A percentile compares a stretch with the other conserved stretches of the same genome.
Conservation (phyloP, 2,888 invertebrate genomes). For the Acrocyrtus sp. region DNA sequence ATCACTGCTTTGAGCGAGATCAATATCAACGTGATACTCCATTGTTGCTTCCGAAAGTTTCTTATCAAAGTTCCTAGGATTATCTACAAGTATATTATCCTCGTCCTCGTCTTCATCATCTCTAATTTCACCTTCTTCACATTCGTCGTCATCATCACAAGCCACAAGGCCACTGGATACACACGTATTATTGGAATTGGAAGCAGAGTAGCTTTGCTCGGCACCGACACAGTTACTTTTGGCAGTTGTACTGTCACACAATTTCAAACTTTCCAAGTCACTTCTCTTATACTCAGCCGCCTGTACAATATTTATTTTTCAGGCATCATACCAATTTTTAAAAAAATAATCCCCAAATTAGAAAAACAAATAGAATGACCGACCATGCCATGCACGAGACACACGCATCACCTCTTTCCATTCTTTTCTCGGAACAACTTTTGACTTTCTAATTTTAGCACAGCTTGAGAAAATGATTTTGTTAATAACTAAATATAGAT, state of each 20-base stretch:
- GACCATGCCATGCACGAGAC: too few species aligned
- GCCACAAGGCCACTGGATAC: slow-evolving; percentile 36
- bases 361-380: too few species aligned
- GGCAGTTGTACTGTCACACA: slow-evolving; percentile 11
- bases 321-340: slow-evolving; percentile 4
- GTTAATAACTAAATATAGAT: too few species aligned
- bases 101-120: slow-evolving; percentile 13
- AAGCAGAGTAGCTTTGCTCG: slow-evolving; percentile 29
- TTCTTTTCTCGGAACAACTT: not conserved
- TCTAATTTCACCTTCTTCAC: slow-evolving; percentile 18
- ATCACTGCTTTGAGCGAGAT: slow-evolving; percentile 30
- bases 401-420: too few species aligned
- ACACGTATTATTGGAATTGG: slow-evolving; percentile 45
- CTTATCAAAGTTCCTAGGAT: not conserved
- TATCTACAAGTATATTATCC: not conserved
- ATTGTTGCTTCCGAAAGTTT: slow-evolving; percentile 3
- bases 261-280: slow-evolving; percentile 30
- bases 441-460: not conserved
- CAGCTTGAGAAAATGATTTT: too few species aligned
- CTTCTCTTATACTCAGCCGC: slow-evolving; percentile 35
- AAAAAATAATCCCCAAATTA: not conserved
- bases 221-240: slow-evolving; percentile 15
- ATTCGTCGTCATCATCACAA: slow-evolving; percentile 21
- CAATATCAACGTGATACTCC: slow-evolving; percentile 30
- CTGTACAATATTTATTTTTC: not conserved